Percentiles rank a stretch among this genome's conserved stretches.
phyloP scores from a whole-genome alignment of 1,140 invertebrate genomes.

The Orius insidiosus region DNA sequence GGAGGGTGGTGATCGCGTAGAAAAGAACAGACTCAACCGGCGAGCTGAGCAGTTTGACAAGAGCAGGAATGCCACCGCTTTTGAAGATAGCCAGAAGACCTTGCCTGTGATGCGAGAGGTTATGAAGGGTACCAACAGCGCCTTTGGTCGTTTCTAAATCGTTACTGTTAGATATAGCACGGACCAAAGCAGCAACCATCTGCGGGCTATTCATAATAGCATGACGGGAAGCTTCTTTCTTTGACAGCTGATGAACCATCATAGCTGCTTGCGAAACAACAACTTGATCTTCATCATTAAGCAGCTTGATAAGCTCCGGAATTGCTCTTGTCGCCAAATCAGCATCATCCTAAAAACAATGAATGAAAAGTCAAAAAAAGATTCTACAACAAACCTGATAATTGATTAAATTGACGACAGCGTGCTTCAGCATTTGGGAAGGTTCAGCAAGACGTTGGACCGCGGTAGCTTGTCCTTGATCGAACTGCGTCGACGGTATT shows the following conservation, averaged over 20 bases:
- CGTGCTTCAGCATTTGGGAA: no score
- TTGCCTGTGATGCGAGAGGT: slow-evolving; percentile 92
- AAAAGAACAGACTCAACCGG: slow-evolving; percentile 93
- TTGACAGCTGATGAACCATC: slow-evolving; percentile 97
- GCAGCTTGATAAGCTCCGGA: slow-evolving; percentile 92
- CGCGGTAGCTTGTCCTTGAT: slow-evolving; percentile 83
- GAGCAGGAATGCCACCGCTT: slow-evolving; percentile 90
- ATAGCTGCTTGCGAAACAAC: slow-evolving; percentile 94
- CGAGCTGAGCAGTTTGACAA: slow-evolving; percentile 85
- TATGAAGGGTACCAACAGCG: slow-evolving; percentile 89
- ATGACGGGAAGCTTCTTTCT: slow-evolving; percentile 94
- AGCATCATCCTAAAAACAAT: slow-evolving; percentile 69
- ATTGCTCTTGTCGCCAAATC: slow-evolving; percentile 95
- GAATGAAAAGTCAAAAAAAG: slow-evolving; percentile 2
- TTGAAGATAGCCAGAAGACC: slow-evolving; percentile 95
- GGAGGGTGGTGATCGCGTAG: slow-evolving; percentile 95
- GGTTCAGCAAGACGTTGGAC: slow-evolving; percentile 91
- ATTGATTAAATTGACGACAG: slow-evolving; percentile 96
- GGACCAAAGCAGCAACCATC: slow-evolving; percentile 88
- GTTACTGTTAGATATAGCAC: slow-evolving; percentile 87
- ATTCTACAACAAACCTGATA: slow-evolving; percentile 73
- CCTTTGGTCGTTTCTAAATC: slow-evolving; percentile 94
- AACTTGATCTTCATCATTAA: slow-evolving; percentile 97
- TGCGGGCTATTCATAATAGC: slow-evolving; percentile 94
- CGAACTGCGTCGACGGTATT: slow-evolving; percentile 90